Base-by-base conservation (phyloP, 2,113 vertebrate species). In the Thermophis baileyi region DNA sequence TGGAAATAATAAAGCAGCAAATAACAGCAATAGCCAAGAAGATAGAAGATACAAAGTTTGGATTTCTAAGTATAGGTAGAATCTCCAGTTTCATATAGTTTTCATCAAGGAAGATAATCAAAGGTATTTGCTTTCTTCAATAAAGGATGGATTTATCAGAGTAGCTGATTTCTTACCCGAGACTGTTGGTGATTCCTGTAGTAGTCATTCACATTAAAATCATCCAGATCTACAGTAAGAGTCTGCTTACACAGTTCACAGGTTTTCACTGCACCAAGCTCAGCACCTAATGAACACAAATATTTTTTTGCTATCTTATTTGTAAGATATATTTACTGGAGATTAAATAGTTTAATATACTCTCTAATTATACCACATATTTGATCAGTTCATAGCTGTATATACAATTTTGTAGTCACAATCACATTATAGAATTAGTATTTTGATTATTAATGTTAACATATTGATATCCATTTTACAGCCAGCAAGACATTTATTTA, bases 181-280 rank as follows among this genome's bases (percentile, higher is more conserved):
- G 95, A 90, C 86, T 96, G 91, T 27, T 93, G 97, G 92, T 97
- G 96, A 55, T 96, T 97, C 93, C 94, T 96, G 87, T 95, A 96
- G 85, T 94, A 92, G 11, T 96, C 96, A 0, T 93, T 95, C 94
- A 97, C 0, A 0, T 96, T 96, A 22, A 96, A 97, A 90, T 94
- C 96, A 47, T 95, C 96, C 91, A 95, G 87, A 25, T 96, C 47
- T 6, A 85, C 55, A 60, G 95, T 53, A 54, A 97, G 95, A 63
- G 89, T 93, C 92, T 97, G 96, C 91, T 96, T 97, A 95, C 96
- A 97, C 93, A 97, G 96, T 95, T 97, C 97, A 30, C 95, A 96
- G 49, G 95, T 97, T 94, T 95, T 96, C 92, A 96, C 96, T 1
- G 97, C 50, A 1, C 91, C 87, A 53, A 97, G 94, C 9, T 97